A percentile compares a stretch with the other conserved stretches of the same genome.
These are phyloP conservation scores for Hemaris fuciformis DNA, from an alignment of 2,888 invertebrate species.

Conservation along the genomic window DNA sequence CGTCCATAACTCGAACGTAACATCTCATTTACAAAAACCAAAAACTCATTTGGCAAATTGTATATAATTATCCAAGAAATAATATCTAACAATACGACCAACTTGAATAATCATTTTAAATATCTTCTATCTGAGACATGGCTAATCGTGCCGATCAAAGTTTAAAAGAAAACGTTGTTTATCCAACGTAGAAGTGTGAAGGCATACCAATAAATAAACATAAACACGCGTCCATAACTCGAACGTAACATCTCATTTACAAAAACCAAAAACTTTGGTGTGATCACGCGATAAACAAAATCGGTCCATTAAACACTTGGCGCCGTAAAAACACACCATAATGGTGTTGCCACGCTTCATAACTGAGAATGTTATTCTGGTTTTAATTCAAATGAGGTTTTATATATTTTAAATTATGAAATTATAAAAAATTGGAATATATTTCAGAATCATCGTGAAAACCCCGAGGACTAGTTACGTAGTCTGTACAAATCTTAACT, in stretches of 20 bases:
- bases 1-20: conserved; percentile 2
- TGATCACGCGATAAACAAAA: conserved; percentile 66
- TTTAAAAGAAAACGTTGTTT: not conserved
- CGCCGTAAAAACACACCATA: conserved; percentile 19
- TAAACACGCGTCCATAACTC: not conserved
- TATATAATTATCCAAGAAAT: too few relatives aligned
- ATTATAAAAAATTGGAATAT: too few relatives aligned
- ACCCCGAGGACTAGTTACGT: too few relatives aligned
- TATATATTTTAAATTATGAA: too few relatives aligned
- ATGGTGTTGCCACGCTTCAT: not conserved
- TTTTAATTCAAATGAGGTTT: too few relatives aligned
- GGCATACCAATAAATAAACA: conserved; percentile 1
- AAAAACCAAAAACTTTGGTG: conserved; percentile 52
- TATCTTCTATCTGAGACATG: not conserved
- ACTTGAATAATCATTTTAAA: not conserved
- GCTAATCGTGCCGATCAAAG: not conserved
- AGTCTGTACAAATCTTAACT: too few relatives aligned
- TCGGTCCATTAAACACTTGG: conserved; percentile 41
- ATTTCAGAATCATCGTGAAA: too few relatives aligned
- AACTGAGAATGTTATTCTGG: not conserved
- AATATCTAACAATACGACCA: not conserved
- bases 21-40: conserved; percentile 32
- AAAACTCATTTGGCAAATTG: conserved; percentile 61
- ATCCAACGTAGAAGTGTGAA: not conserved
- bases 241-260: conserved; percentile 16